Evolutionary conservation across 2,113 vertebrate genomes (phyloP), one percentile per base, ranked within the genome.

Genomic region (Lasiurus cinereus): DNA sequence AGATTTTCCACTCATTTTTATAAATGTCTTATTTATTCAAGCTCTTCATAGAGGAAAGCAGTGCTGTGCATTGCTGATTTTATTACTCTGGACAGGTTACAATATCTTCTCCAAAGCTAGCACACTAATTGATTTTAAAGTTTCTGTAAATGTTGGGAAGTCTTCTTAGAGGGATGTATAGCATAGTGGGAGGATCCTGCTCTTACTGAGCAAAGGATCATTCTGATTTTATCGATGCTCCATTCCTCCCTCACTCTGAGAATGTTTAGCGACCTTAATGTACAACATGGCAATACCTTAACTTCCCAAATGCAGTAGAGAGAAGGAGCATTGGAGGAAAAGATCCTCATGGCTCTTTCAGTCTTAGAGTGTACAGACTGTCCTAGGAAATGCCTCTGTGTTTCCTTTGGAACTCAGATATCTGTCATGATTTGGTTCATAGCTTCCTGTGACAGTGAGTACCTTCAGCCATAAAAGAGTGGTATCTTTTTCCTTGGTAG

Each of bases 21-120:
- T 98, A 98, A 98, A 98, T 96, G 97, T 98, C 98, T 98, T 98
- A 98, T 98, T 98, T 98, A 98, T 98, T 98, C 98, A 98, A 98
- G 96, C 96, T 98, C 95, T 97, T 98, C 97, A 96, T 90, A 97
- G 97, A 97, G 94, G 91, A 97, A 98, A 98, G 97, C 98, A 98
- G 97, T 98, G 97, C 98, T 97, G 98, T 95, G 97, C 98, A 98
- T 98, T 98, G 96, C 97, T 98, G 98, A 98, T 98, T 98, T 98
- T 98, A 98, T 98, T 98, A 98, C 97, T 97, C 95, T 96, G 97
- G 97, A 97, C 97, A 98, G 97, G 97, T 98, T 98, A 98, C 97
- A 98, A 79, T 98, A 98, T 97, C 97, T 97, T 96, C 96, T 98
- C 96, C 92, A 83, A 97, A 98, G 92, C 86, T 97, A 97, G 97